Conservation (phyloP, 92 coral and sea anemone species). For the Siderastrea radians region DNA sequence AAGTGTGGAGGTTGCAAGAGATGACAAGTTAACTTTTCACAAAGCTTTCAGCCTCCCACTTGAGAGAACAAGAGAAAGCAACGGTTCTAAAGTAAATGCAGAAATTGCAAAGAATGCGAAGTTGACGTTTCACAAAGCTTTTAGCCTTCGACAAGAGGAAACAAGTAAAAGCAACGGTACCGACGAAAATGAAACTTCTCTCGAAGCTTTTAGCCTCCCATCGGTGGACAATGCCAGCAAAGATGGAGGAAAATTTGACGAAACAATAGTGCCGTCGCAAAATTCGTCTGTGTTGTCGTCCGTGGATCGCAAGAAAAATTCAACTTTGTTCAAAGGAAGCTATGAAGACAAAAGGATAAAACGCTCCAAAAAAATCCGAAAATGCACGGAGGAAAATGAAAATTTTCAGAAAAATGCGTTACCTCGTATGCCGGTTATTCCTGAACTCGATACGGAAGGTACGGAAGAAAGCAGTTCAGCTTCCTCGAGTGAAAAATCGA, state of each 20-base stretch:
- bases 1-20: neutral
- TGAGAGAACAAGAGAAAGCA: neutral
- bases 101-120: neutral
- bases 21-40: slow-evolving; percentile 7
- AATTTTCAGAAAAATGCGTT: neutral
- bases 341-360: neutral
- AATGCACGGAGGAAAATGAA: neutral
- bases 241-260: neutral
- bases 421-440: slow-evolving; percentile 2
- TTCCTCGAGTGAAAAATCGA: neutral
- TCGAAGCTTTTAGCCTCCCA: slow-evolving; percentile 2
- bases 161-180: neutral
- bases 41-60: slow-evolving; percentile 7
- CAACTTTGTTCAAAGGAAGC: neutral
- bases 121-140: neutral
- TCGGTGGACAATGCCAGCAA: neutral
- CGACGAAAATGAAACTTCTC: neutral
- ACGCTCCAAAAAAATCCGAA: slow-evolving; percentile 18
- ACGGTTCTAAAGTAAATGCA: neutral
- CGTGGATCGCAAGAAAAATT: neutral
- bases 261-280: neutral
- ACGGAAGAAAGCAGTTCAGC: neutral
- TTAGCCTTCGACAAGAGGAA: neutral
- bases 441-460: neutral
- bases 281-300: neutral